A percentile compares a stretch with the other conserved stretches of the same genome.
Conservation (phyloP, 1,140 invertebrate genomes). For the Steinernema feltiae region DNA sequence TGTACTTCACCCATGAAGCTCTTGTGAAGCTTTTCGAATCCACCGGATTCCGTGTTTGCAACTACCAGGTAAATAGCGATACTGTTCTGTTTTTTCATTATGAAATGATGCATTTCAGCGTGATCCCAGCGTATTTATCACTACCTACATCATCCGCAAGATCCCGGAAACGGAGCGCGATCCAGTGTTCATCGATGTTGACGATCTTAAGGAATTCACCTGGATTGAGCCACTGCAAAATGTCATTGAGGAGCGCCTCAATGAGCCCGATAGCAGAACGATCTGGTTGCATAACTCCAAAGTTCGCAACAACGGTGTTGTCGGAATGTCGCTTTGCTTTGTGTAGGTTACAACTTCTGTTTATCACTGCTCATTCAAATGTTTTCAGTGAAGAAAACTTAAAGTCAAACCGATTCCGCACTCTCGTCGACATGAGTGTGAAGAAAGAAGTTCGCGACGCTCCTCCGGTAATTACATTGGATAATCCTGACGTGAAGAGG, state of each 20-base stretch:
- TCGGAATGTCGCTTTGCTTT: constrained; percentile 82
- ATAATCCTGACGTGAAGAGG: constrained; percentile 63
- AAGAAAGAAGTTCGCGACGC: constrained; percentile 47
- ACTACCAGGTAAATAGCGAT: constrained; percentile 38
- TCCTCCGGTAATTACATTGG: constrained; percentile 65
- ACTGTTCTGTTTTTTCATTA: neutral
- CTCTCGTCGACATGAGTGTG: constrained; percentile 48
- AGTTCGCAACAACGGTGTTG: constrained; percentile 66
- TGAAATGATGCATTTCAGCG: constrained; percentile 26
- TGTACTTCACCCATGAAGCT: constrained; percentile 54
- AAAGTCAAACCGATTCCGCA: constrained; percentile 55
- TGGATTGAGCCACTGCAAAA: constrained; percentile 70
- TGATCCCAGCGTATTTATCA: constrained; percentile 44
- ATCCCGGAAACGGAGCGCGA: constrained; percentile 38
- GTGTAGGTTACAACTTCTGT: too few species aligned
- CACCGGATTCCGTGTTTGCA: constrained; percentile 56
- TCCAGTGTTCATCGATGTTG: constrained; percentile 57
- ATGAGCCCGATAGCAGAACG: constrained; percentile 62
- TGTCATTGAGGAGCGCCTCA: constrained; percentile 64
- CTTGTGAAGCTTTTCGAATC: constrained; percentile 59
- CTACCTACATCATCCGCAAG: constrained; percentile 49
- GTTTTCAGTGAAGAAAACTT: constrained; percentile 52
- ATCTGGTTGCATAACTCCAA: constrained; percentile 69
- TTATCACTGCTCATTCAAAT: too few species aligned
- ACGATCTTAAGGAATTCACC: constrained; percentile 58